Conservation (phyloP, 1,140 invertebrate species). For the Plodia interpunctella region DNA sequence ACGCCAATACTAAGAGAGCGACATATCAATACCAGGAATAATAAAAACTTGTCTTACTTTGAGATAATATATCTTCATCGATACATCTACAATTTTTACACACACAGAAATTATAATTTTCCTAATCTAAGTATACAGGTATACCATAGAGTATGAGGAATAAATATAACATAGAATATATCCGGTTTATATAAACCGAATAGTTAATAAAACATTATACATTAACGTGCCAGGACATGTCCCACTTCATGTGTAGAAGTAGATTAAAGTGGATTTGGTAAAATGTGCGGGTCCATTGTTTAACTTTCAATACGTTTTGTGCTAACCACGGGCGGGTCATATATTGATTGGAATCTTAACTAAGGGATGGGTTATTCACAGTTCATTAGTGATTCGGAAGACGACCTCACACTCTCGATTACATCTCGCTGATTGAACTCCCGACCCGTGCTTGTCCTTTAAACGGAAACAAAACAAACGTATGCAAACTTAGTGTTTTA, state of each 20-base stretch:
- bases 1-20: no score
- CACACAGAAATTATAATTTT: no score
- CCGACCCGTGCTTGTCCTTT: not conserved
- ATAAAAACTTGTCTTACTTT: no score
- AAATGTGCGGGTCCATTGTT: conserved; percentile 7
- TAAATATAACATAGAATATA: no score
- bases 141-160: no score
- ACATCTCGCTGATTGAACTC: conserved; percentile 25
- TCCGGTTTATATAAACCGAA: no score
- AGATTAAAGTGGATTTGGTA: conserved; percentile 8
- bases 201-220: no score
- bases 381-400: conserved; percentile 35
- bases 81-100: no score
- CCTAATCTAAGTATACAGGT: no score
- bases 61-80: no score
- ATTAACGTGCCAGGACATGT: not conserved
- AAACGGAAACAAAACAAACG: not conserved
- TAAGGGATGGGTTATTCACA: conserved; percentile 29
- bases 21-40: no score
- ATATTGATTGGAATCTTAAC: conserved; percentile 23
- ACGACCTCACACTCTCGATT: conserved; percentile 19
- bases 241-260: not conserved
- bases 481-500: not conserved
- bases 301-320: conserved; percentile 9
- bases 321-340: conserved; percentile 9